Base-by-base conservation (phyloP, 2,888 invertebrate species). In the Plagiodera versicolora region DNA sequence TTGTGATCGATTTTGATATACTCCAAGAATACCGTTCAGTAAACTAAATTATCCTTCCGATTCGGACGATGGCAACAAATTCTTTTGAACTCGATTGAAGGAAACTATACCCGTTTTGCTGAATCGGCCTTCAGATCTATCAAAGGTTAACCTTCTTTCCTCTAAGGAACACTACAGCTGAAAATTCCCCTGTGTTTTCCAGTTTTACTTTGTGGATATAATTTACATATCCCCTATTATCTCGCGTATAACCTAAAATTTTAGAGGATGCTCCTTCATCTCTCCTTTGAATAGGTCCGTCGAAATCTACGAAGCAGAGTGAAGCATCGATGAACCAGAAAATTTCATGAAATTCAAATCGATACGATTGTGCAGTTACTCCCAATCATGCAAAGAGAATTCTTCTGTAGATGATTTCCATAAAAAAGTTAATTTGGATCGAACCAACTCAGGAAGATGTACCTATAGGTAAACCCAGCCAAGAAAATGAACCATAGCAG, bases 321-420 rank as follows among this genome's bases (percentile, higher is more conserved):
- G 39, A 39, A 39, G 14, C 14, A 39, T n/a, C 39, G 39, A 39
- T 39, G 39, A 39, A n/a, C 39, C 39, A 14, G 39, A 39, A 39
- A 39, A 39, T 39, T 39, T 39, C 14, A 39, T 39, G 39, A 39
- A 39, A 39, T 39, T 39, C 39, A 39, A 39, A 39, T 39, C 39
- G n/a, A 39, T 39, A 10, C 39, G 3, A 39, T 14, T 39, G 39
- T 39, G 39, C 39, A n/a, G 39, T 39, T 39, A 39, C 39, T 39
- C 6, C 39, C 39, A 39, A 39, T 39, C 11, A 11, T 39, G 39
- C 39, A 14, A 39, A 39, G 39, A 39, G 39, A 39, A 39, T n/a
- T 39, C 14, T 14, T 14, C 4, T 39, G 39, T 32, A 14, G 14
- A 2, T 39, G 24, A 39, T 39, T 39, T 39, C 39, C 39, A 39